These are phyloP conservation scores for Drosophila micromelanica DNA, from an alignment of 1,140 invertebrate species.

Conservation along the genomic window DNA sequence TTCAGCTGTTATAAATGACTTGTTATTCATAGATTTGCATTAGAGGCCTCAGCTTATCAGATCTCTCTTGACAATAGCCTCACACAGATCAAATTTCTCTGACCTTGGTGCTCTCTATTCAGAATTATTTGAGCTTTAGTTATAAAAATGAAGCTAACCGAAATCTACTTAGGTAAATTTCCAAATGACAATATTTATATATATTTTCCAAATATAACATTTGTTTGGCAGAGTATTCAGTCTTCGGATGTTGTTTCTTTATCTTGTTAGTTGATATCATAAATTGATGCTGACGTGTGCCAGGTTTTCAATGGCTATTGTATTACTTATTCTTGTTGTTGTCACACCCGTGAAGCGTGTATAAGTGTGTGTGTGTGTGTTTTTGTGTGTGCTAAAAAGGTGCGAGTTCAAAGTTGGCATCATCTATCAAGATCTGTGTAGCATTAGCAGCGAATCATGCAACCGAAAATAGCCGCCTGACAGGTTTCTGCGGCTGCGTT, in stretches of 20 bases:
- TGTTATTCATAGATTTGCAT: not conserved
- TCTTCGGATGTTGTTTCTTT: conserved; percentile 1
- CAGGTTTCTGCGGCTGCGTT: conserved; percentile 29
- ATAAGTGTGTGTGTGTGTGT: conserved; percentile 15
- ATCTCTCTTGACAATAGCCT: not conserved
- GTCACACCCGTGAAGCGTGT: not conserved
- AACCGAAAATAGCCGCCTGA: conserved; percentile 48
- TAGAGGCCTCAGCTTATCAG: not conserved
- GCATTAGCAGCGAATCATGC: conserved; percentile 46
- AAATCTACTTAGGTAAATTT: too few species aligned
- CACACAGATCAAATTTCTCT: not conserved
- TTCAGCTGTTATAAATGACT: not conserved
- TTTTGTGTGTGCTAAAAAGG: conserved; percentile 18
- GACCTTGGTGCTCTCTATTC: not conserved
- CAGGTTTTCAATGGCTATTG: conserved; percentile 35
- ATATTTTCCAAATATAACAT: too few species aligned
- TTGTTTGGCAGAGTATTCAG: conserved; percentile 9
- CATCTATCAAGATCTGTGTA: conserved; percentile 32
- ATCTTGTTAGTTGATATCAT: conserved; percentile 61
- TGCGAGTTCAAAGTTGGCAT: conserved; percentile 48
- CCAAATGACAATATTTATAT: not conserved
- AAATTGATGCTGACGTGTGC: conserved; percentile 69
- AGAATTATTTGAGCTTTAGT: not conserved
- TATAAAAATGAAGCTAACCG: not conserved
- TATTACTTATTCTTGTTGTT: conserved; percentile 3